A percentile compares a stretch with the other conserved stretches of the same genome.
Conservation (phyloP, 2,888 invertebrate species). For the Eugnorisma glareosa region DNA sequence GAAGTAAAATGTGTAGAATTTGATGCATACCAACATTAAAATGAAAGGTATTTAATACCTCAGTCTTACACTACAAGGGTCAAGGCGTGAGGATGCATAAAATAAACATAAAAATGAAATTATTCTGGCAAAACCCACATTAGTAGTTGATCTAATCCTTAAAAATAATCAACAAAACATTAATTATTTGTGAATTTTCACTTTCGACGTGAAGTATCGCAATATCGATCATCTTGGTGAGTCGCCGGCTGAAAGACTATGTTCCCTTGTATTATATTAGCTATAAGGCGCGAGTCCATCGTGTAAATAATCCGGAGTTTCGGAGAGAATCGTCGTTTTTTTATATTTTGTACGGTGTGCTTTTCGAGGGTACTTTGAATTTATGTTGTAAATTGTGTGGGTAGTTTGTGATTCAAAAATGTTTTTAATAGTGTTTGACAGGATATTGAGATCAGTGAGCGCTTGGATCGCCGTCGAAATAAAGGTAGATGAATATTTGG, state of each 20-base stretch:
- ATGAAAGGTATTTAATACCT: neutral
- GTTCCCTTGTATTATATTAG: slow-evolving; percentile 78
- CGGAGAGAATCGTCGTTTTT: slow-evolving; percentile 73
- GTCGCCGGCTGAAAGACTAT: slow-evolving; percentile 69
- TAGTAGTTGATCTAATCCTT: slow-evolving; percentile 18
- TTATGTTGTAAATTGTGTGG: slow-evolving; percentile 40
- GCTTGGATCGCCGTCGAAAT: slow-evolving; percentile 23
- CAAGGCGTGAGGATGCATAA: slow-evolving; percentile 1
- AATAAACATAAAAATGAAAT: slow-evolving; percentile 54
- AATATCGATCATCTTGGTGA: slow-evolving; percentile 51
- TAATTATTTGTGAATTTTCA: slow-evolving; percentile 49
- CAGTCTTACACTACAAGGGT: neutral
- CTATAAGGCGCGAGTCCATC: slow-evolving; percentile 69
- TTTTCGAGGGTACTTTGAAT: slow-evolving; percentile 42
- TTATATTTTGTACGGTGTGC: slow-evolving; percentile 53
- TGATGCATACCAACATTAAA: slow-evolving; percentile 21
- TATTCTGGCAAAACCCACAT: slow-evolving; percentile 14
- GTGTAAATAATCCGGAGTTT: slow-evolving; percentile 84
- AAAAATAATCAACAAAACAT: neutral
- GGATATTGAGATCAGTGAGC: slow-evolving; percentile 12
- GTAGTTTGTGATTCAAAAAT: slow-evolving; percentile 18
- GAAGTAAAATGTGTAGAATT: slow-evolving; percentile 23
- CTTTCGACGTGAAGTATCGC: slow-evolving; percentile 40
- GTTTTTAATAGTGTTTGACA: slow-evolving; percentile 4
- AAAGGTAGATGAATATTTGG: neutral